These are phyloP conservation scores for Psix sp. DNA, from an alignment of 1,140 invertebrate genomes.

Conservation along the genomic window DNA sequence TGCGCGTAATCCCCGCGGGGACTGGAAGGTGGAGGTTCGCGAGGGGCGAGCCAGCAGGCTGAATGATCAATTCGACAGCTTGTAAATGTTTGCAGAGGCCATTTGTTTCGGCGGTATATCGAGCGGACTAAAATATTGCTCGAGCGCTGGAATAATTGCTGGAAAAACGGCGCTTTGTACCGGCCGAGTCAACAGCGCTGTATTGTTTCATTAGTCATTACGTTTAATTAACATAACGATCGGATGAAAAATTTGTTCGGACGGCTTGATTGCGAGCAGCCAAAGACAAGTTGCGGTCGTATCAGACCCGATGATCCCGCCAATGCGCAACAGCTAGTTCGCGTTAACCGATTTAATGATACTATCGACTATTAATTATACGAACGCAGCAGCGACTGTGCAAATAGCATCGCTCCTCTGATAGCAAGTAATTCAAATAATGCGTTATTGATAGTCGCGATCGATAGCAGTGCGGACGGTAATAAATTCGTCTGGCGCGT, in stretches of 20 bases:
- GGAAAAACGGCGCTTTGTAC: constrained; percentile 5
- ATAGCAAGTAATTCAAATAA: constrained; percentile 50
- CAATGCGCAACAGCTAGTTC: constrained; percentile 8
- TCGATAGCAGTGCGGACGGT: constrained; percentile 19
- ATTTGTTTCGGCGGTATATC: constrained; percentile 33
- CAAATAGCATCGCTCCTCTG: constrained; percentile 25
- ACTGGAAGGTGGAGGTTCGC: constrained; percentile 15
- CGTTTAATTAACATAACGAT: constrained; percentile 1
- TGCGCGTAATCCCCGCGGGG: constrained; percentile 51
- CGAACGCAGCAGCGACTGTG: constrained; percentile 15
- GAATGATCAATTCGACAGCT: constrained; percentile 56
- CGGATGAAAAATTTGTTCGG: not conserved
- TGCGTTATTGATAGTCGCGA: constrained; percentile 32
- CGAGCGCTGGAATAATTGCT: constrained; percentile 5
- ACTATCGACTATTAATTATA: constrained; percentile 32
- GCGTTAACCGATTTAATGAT: constrained; percentile 26
- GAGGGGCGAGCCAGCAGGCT: constrained; percentile 8
- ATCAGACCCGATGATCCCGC: not conserved
- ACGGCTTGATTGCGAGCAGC: not conserved
- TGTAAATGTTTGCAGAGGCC: constrained; percentile 45
- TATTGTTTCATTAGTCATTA: constrained; percentile 10
- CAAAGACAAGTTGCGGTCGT: not conserved
- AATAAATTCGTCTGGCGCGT: constrained; percentile 26
- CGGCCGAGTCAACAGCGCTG: not conserved
- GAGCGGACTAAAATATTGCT: constrained; percentile 14